Base-by-base conservation (phyloP, 2,888 invertebrate genomes). In the Apoda limacodes region DNA sequence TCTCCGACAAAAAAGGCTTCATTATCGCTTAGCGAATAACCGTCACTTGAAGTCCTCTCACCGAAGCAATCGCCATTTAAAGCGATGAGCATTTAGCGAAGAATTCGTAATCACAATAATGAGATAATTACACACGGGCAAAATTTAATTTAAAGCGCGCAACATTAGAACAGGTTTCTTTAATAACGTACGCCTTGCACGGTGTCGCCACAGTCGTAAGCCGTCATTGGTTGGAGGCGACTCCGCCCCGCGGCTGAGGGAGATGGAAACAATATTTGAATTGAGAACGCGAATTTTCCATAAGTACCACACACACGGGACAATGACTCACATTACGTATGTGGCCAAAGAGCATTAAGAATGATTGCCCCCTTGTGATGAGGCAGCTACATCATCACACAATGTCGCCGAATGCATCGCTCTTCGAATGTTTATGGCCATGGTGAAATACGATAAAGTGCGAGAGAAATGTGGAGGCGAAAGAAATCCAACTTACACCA, bases 151-250 rank as follows among this genome's bases (percentile, higher is more conserved):
- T 76, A 78, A 80, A 72, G 69, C 74, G 72, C 72, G 65, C 75
- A 72, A 75, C 74, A 80, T 80, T 80, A 81, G 78, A 81, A 82
- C 81, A 71, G 81, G 81, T 82, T 82, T 78, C 69, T 72, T 80
- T 76, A 76, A 76, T 74, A 75, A 75, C 80, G 67, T 71, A 76
- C 78, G 76, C 81, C 80, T 78, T 78, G 68, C 76, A 70, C 75
- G 70, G 72, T 71, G 74, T 76, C 76, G 78, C 76, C 67, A 63
- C 66, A 67, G 64, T 67, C 68, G 57, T 67, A 63, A 64, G 63
- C 68, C 55, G 72, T 72, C 70, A 82, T 82, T 82, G 82, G 82
- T 70, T 62, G 65, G 56, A 62, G 60, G 60, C 69, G 76, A 54
- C 81, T 74, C 78, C 81, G 80, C 81, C 82, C 81, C 70, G 68